Conservation (phyloP, 1,140 invertebrate species). For the Lethrus apterus region DNA sequence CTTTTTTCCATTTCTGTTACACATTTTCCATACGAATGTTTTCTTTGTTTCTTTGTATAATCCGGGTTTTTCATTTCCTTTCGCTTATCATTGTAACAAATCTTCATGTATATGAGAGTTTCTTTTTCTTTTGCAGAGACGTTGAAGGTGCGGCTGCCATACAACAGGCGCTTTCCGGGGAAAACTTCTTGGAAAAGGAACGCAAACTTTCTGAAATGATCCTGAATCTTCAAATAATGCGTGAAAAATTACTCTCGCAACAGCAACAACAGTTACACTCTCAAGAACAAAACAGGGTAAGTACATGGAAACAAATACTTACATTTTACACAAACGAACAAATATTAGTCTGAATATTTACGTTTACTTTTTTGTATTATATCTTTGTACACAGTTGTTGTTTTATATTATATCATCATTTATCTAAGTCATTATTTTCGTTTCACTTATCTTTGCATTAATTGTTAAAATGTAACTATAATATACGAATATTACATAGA, state of each 20-base stretch:
- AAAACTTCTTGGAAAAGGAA: constrained; percentile 68
- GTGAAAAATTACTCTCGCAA: constrained; percentile 67
- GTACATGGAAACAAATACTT: constrained; percentile 4
- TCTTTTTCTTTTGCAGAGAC: constrained; percentile 32
- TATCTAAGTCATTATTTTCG: too few species aligned
- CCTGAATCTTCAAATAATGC: constrained; percentile 68
- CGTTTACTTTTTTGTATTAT: too few species aligned
- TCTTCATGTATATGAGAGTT: constrained; percentile 8
- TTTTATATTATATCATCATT: too few species aligned
- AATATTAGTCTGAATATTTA: too few species aligned
- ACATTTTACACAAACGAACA: too few species aligned
- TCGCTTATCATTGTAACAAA: not conserved
- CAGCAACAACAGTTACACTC: constrained; percentile 29
- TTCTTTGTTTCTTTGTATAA: constrained; percentile 5
- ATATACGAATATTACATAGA: too few species aligned
- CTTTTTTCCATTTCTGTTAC: constrained; percentile 17
- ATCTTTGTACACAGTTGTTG: too few species aligned
- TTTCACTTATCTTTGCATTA: too few species aligned
- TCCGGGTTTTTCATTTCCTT: constrained; percentile 6
- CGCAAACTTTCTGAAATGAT: constrained; percentile 75
- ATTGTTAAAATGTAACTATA: too few species aligned
- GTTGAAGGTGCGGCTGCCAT: constrained; percentile 55
- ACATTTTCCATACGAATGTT: constrained; percentile 12
- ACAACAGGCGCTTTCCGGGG: constrained; percentile 57
- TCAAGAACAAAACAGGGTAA: constrained; percentile 14